Evolutionary conservation across 2,797 vertebrate species (phyloP).

Genomic region (Poeciliopsis turneri): DNA sequence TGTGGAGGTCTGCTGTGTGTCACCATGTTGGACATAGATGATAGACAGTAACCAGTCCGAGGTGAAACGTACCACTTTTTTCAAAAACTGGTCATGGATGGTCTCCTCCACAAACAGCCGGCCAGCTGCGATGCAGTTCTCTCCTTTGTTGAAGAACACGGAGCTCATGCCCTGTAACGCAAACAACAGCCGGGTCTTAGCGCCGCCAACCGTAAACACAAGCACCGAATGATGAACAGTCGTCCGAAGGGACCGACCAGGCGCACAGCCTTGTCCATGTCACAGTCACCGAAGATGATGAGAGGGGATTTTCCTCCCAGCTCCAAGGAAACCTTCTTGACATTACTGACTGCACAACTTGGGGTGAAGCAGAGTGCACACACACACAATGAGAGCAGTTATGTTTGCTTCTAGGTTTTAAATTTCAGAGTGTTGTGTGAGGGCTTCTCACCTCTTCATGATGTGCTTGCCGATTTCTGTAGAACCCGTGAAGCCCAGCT

Average conservation of each 20-base stretch:
- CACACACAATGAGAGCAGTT: background rate
- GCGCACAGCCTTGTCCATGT: conserved; percentile 88
- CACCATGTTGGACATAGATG: background rate
- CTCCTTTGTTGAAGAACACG: conserved; percentile 93
- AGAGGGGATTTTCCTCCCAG: conserved; percentile 91
- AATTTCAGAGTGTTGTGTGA: background rate
- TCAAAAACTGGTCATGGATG: conserved; percentile 86
- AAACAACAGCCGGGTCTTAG: background rate
- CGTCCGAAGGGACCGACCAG: conserved; percentile 75
- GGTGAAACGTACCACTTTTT: conserved; percentile 81
- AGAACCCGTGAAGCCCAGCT: conserved; percentile 90
- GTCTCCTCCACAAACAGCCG: conserved; percentile 87
- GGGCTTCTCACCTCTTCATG: conserved; percentile 85
- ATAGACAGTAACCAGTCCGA: background rate
- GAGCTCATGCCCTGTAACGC: conserved; percentile 87
- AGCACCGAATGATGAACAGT: background rate
- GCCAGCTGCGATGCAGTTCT: conserved; percentile 92
- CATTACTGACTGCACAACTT: conserved; percentile 88
- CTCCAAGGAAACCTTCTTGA: conserved; percentile 92
- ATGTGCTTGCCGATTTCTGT: conserved; percentile 90
- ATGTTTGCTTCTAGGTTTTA: background rate
- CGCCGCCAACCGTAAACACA: background rate
- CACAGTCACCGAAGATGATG: conserved; percentile 90
- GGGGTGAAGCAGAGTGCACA: background rate
- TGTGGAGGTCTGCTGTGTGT: background rate